These are phyloP conservation scores for Hydrolagus colliei DNA, from an alignment of 2,797 vertebrate species.

Conservation along the genomic window DNA sequence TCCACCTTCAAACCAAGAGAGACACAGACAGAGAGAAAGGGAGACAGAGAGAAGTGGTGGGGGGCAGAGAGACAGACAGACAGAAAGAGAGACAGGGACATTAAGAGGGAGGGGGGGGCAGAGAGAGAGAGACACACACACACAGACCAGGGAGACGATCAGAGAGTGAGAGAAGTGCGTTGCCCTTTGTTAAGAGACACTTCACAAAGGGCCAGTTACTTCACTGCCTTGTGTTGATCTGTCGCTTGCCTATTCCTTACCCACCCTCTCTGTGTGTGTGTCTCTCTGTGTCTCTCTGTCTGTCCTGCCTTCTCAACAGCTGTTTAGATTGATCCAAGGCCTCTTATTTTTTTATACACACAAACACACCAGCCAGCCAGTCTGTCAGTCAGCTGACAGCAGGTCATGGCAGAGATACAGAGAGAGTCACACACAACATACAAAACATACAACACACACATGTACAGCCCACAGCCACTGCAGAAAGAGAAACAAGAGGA, in stretches of 20 bases:
- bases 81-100: no score
- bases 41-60: no score
- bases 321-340: not conserved
- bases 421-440: constrained; percentile 42
- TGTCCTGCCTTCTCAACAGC: constrained; percentile 16
- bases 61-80: no score
- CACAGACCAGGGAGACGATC: not conserved
- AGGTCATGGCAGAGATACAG: constrained; percentile 42
- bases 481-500: constrained; percentile 42
- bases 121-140: not conserved
- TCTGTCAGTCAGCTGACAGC: constrained; percentile 46
- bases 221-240: constrained; percentile 36
- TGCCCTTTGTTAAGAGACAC: constrained; percentile 13
- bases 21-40: no score
- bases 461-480: no score
- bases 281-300: constrained; percentile 38
- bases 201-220: not conserved
- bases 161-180: not conserved
- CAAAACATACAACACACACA: no score
- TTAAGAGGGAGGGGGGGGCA: no score
- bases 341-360: no score
- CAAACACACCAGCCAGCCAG: not conserved
- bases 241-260: constrained; percentile 35
- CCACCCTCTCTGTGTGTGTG: constrained; percentile 40
- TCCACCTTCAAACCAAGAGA: no score